Evolutionary conservation across 1,140 invertebrate species (phyloP), one percentile per base, ranked within the genome.

Genomic region (Maniola jurtina): DNA sequence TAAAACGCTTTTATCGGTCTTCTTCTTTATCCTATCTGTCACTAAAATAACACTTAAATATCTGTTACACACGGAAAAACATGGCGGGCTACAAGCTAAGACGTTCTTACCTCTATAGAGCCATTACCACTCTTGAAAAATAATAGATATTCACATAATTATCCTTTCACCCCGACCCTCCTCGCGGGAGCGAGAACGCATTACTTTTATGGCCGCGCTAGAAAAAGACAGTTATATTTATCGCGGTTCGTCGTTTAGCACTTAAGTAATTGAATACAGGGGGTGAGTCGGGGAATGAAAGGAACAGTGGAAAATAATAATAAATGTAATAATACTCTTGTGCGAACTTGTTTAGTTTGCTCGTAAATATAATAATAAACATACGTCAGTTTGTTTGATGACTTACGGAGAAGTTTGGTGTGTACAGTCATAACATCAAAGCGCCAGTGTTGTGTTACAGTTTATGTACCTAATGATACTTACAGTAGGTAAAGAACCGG

Each of bases 181-280:
- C 73, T 69, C 70, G 68, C 63, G 64, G 33, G 66, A 78, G 67
- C 16, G 70, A 62, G 72, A 79, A 42, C 55, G 66, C 33, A 50
- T 34, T 63, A 61, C 15, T 35, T 36, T 55, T 45, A 47, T 2
- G 6, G 25, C 65, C 58, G 69, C 56, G 55, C 55, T 40, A 60
- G 73, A 89, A 62, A 64, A 75, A 74, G 83, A 85, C 60, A 58
- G 66, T 42, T 66, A 66, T 79, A 81, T 64, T 65, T 66, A 48
- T 34, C 72, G 72, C 63, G 77, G 73, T 75, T 72, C 73, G 76
- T 77, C 72, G 68, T 74, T 71, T 72, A 81, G 79, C 87, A 89
- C 87, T 89, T 89, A 88, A 86, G 87, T 89, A 88, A 89, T 89
- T 89, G 87, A 86, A 89, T 81, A 75, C 73, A 77, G 81, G 81